Evolutionary conservation across 2,888 invertebrate species (phyloP), one percentile per base, ranked within the genome.

Genomic region (Lagria hirta): DNA sequence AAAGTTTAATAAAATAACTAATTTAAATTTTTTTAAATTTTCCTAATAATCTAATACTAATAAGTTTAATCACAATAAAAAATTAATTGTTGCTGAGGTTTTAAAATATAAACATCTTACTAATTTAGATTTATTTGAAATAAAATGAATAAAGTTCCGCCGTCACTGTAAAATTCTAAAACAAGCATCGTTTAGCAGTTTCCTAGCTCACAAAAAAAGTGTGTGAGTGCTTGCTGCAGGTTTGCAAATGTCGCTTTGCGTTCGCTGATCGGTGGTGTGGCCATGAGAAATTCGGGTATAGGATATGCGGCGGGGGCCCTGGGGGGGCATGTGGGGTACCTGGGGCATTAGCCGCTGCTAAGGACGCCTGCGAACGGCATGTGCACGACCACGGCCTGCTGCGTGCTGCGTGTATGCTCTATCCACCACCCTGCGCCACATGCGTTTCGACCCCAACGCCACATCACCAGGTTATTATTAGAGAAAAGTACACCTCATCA

Each of bases 301-400:
- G n/a, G n/a, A n/a, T n/a, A n/a, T 41, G 37, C 27, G 48, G 42
- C 49, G 51, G 42, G 8, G 33, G 29, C 21, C 16, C 14, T 26
- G 36, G 40, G 43, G 52, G 54, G 56, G 46, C 38, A 35, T 73
- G 72, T 73, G 73, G 77, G 76, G 76, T 74, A 72, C 73, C 71
- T 72, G 59, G 75, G 76, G 79, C 79, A 79, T 79, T 79, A 79
- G 78, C 75, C 76, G 77, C 72, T 77, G 77, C 75, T 73, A 74
- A 79, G 78, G 79, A 77, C 71, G 69, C 66, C 54, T 49, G 49
- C 49, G 49, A 53, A 38, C 53, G 43, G 51, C 52, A 53, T 53
- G 57, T 58, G 77, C 72, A 73, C 61, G 68, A 70, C 74, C 46
- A 34, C 46, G 49, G 30, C 44, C 34, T 34, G 45, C 40, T 42